Evolutionary conservation across 2,797 vertebrate species (phyloP), one percentile per base, ranked within the genome.

Genomic region (Amblyraja radiata): DNA sequence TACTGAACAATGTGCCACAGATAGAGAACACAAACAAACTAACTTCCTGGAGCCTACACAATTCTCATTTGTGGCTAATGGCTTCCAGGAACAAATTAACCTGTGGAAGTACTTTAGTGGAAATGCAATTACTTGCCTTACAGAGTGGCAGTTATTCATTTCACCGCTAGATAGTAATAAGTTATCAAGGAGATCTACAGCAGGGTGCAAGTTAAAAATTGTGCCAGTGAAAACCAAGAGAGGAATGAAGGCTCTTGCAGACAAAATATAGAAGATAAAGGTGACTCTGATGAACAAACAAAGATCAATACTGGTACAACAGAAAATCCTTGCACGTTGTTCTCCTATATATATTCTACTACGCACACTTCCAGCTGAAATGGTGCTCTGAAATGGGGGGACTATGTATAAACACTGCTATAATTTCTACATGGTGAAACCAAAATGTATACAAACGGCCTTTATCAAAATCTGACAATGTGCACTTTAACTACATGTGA

Each of bases 61-160:
- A 63, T 14, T 28, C 23, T 88, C 61, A 88, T 65, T 88, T 88
- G 84, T 32, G n/a, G 61, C 28, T 65, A 32, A 36, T 18, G 61
- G 61, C 28, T 88, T 88, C 84, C 84, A 88, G 7, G 61, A 21
- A 88, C 32, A 88, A 88, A 88, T 88, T 65, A 88, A 88, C 61
- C n/a, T 65, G 84, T 32, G 84, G 61, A 88, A 36, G 84, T 21
- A 88, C 61, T 88, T 88, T 9, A 88, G 84, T 88, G 13, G 84
- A 88, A 88, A 65, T 65, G 7, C 61, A 65, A 65, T 68, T 8
- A 88, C 61, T 14, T 68, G n/a, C 21, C 61, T 88, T 36, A 32
- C 61, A n/a, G n/a, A 61, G 16, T 18, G 18, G 8, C n/a, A 32
- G 28, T 32, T 84, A 61, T 28, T 84, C 54, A 84, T 84, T 61